Evolutionary conservation across 2,797 vertebrate species (phyloP), one percentile per base, ranked within the genome.

Genomic region (Chaetophractus vellerosus): DNA sequence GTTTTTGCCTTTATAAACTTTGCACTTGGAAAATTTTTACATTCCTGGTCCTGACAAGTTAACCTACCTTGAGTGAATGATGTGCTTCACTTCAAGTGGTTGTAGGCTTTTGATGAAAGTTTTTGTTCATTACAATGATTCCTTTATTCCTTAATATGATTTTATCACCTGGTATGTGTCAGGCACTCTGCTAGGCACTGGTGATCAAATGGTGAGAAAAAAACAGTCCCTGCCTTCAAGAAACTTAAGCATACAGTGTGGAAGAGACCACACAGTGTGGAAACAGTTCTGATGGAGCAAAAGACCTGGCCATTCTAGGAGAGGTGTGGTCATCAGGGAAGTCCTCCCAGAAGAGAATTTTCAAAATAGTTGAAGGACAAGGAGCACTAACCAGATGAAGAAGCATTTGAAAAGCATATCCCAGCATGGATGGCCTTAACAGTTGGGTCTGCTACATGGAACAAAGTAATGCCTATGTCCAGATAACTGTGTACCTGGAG

Each of bases 61-160:
- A 78, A 2, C 33, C 26, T 64, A 36, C 36, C 31, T 19, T n/a
- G 10, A 74, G 9, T 33, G 18, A 91, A 14, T 71, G 24, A 33
- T 64, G 61, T 76, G 61, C 8, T n/a, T 88, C 52, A 50, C n/a
- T 75, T 82, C 24, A 72, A 88, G 23, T 69, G 36, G 16, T 38
- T 19, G 26, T 33, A 82, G 24, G 68, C 31, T 76, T 24, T 36
- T 36, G 19, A 48, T 23, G 31, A 79, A 94, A 92, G 9, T 1
- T 52, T 88, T 66, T 69, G 24, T 91, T 89, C 80, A 71, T 63
- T 87, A 24, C 16, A 52, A n/a, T 68, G 26, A 87, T 75, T 78
- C 81, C 33, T 90, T 87, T 31, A 18, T 18, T 41, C 41, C 16
- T 52, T 52, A 16, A 10, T 5, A 6, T 74, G 26, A 12, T 69